Evolutionary conservation across 2,888 invertebrate species (phyloP).

Genomic region (Andrena chrysosceles): DNA sequence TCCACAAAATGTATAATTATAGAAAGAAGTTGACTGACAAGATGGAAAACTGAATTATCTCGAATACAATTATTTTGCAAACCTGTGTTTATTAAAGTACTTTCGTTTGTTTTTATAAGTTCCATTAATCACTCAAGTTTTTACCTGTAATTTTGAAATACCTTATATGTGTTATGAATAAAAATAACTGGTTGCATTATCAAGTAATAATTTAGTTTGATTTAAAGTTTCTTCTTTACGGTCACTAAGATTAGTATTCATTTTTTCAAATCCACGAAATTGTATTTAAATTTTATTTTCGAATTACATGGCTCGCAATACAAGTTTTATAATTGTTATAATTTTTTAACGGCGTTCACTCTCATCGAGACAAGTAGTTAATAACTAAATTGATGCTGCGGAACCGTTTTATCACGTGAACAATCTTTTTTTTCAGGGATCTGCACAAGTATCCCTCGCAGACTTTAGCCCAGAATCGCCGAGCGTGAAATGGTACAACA

Average conservation of each 20-base stretch:
- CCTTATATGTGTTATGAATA: background rate
- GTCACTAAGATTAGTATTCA: no score
- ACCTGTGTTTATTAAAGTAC: background rate
- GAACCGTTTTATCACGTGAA: background rate
- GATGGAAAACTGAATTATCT: background rate
- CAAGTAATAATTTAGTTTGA: no score
- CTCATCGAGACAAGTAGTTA: no score
- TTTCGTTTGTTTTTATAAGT: background rate
- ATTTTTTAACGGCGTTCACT: no score
- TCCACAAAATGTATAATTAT: background rate
- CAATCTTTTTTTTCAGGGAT: constrained; percentile 89
- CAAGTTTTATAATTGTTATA: no score
- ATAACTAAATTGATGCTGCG: background rate
- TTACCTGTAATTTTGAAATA: background rate
- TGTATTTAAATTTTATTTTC: no score
- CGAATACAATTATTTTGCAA: background rate
- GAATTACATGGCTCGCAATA: no score
- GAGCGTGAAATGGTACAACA: constrained; percentile 97
- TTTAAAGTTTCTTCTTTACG: no score
- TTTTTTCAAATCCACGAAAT: no score
- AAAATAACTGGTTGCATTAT: no score
- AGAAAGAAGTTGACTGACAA: background rate
- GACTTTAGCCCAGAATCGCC: constrained; percentile 95
- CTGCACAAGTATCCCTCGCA: constrained; percentile 97
- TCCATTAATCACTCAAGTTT: background rate